Evolutionary conservation across 2,888 invertebrate genomes (phyloP), one percentile per base, ranked within the genome.

Genomic region (Lasius fuliginosus): DNA sequence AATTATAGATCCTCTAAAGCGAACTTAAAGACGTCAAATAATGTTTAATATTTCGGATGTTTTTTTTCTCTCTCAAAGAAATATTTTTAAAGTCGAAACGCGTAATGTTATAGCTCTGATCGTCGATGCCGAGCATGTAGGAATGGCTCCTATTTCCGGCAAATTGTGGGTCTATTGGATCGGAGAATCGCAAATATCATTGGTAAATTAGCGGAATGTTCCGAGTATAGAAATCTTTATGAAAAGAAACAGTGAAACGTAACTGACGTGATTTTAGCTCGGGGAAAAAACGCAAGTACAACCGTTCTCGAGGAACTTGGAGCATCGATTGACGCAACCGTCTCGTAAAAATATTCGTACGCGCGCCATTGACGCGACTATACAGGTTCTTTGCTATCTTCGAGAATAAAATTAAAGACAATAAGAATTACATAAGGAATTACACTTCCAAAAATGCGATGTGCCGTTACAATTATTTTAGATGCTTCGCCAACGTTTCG

Each of bases 151-250:
- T 18, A 89, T 84, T 12, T 53, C 88, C 5, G 92, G 90, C 9
- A 94, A 93, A 75, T 76, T 90, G 18, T 94, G 94, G 93, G 91
- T 94, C 56, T 93, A 88, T 85, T 94, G 94, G 94, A 90, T 94
- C 75, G 92, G 92, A n/a, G 93, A 93, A 82, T 86, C 89, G 30
- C 90, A 87, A 68, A 93, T 94, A 83, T 93, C 93, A 23, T 76
- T 86, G 85, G 91, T 91, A 88, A 89, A 86, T 88, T 87, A 64
- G 11, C 6, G 4, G 12, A 18, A 40, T 62, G 8, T 12, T 8
- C 3, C 49, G 3, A 23, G 27, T 11, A 6, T 42, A 71, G 3
- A 1, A 71, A 64, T 36, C 1, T 64, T 23, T 30, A 42, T 30
- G 12, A 9, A 30, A 42, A 36, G n/a, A 27, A 3, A 46, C 15